Evolutionary conservation across 2,113 vertebrate species (phyloP).

Genomic region (Pygoscelis antarcticus): DNA sequence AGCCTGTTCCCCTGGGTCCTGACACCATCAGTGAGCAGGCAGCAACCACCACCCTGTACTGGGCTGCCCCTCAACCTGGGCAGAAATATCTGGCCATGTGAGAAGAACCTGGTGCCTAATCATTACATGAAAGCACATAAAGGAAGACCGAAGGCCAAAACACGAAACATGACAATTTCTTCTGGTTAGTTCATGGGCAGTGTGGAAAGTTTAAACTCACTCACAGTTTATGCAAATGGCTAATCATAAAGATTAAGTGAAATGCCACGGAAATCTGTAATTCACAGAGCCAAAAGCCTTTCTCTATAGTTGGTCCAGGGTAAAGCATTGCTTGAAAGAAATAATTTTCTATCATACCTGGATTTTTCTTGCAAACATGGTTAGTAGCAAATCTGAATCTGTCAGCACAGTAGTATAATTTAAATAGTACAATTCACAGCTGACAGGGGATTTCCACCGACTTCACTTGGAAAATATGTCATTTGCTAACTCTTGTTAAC

Average conservation of each 20-base stretch:
- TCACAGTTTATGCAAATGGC: not conserved
- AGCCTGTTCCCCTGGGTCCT: not conserved
- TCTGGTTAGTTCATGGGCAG: not conserved
- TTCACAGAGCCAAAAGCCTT: not conserved
- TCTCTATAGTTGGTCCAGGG: slow-evolving; percentile 31
- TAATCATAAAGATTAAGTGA: not conserved
- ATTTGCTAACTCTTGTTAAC: slow-evolving; percentile 57
- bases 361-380: slow-evolving; percentile 31
- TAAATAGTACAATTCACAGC: slow-evolving; percentile 56
- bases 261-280: slow-evolving; percentile 20
- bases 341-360: slow-evolving; percentile 41
- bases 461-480: slow-evolving; percentile 62
- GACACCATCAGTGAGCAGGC: not conserved
- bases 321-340: slow-evolving; percentile 30
- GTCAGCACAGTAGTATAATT: slow-evolving; percentile 64
- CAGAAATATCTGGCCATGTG: rapidly evolving
- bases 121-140: not conserved
- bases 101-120: not conserved
- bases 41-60: not conserved
- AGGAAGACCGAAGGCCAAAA: not conserved
- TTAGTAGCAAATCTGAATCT: slow-evolving; percentile 61
- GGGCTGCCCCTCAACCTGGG: not conserved
- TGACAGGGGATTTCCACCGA: slow-evolving; percentile 67
- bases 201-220: not conserved
- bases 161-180: not conserved